Percentiles rank a stretch among this genome's conserved stretches.
Evolutionary conservation across 2,797 vertebrate species (phyloP).

Genomic region (Micrastur ruficollis): DNA sequence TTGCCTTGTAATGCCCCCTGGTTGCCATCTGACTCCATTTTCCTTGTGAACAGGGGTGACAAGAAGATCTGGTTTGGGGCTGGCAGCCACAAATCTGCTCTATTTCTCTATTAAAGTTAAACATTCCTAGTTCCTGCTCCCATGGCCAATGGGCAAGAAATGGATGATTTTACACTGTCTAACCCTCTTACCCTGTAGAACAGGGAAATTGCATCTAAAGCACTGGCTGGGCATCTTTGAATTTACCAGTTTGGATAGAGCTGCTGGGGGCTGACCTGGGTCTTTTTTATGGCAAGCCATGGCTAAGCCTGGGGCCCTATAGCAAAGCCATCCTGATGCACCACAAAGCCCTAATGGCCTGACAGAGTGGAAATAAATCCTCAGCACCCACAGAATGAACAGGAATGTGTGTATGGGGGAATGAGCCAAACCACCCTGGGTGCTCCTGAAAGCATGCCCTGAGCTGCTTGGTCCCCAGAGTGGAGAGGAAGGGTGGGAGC

Average conservation of each 20-base stretch:
- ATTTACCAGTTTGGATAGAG: not conserved
- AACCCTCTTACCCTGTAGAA: not conserved
- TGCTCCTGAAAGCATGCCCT: not conserved
- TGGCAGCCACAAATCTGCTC: not conserved
- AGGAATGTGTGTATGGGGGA: too few relatives aligned
- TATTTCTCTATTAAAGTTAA: not conserved
- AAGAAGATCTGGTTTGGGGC: not conserved
- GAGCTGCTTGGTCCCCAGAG: not conserved
- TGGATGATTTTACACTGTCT: not conserved
- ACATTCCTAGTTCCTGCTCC: not conserved
- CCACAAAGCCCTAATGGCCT: not conserved
- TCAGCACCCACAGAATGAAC: slow-evolving; percentile 27
- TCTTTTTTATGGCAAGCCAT: not conserved
- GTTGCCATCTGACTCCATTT: not conserved
- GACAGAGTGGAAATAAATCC: not conserved
- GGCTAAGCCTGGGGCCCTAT: not conserved
- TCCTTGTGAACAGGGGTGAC: not conserved
- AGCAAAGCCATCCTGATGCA: not conserved
- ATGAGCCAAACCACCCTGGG: not conserved
- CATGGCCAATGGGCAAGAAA: not conserved
- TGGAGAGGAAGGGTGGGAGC: not conserved
- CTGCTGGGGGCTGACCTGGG: not conserved
- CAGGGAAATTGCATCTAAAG: not conserved
- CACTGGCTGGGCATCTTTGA: not conserved
- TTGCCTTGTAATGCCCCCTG: not conserved